phyloP scores from a whole-genome alignment of 2,888 invertebrate species.

The Heliconius erato region DNA sequence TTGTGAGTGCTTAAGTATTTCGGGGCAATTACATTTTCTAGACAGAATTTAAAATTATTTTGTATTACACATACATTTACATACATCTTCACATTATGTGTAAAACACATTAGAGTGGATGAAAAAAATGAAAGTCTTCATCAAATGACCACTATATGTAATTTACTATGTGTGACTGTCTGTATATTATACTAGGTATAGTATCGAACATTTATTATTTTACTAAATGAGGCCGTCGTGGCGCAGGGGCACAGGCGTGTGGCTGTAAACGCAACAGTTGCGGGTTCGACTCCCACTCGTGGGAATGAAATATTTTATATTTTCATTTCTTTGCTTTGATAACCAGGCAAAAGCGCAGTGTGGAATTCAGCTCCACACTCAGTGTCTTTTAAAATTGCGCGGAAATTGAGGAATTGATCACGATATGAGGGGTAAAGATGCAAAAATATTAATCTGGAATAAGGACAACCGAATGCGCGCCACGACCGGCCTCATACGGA shows the following conservation, averaged over 20 bases:
- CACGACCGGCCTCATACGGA: too few relatives aligned
- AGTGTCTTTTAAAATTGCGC: background rate
- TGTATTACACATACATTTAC: constrained; percentile 20
- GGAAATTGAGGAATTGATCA: too few relatives aligned
- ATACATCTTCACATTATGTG: constrained; percentile 1
- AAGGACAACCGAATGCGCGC: too few relatives aligned
- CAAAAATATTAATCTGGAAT: too few relatives aligned
- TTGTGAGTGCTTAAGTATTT: constrained; percentile 19
- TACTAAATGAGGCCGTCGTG: background rate
- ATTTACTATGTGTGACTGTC: background rate
- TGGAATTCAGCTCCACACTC: background rate
- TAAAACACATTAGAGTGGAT: background rate
- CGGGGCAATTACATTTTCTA: constrained; percentile 27
- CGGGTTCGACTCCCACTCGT: background rate
- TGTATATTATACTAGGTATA: too few relatives aligned
- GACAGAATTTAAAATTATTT: constrained; percentile 5
- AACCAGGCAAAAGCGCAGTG: too few relatives aligned
- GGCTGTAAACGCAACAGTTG: background rate
- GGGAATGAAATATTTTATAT: background rate
- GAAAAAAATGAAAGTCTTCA: constrained; percentile 11
- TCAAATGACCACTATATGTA: background rate
- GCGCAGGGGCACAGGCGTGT: background rate
- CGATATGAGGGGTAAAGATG: too few relatives aligned
- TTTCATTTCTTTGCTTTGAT: background rate
- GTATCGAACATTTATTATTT: too few relatives aligned